Evolutionary conservation across 2,888 invertebrate species (phyloP), one percentile per base, ranked within the genome.

Genomic region (Spodoptera exigua): DNA sequence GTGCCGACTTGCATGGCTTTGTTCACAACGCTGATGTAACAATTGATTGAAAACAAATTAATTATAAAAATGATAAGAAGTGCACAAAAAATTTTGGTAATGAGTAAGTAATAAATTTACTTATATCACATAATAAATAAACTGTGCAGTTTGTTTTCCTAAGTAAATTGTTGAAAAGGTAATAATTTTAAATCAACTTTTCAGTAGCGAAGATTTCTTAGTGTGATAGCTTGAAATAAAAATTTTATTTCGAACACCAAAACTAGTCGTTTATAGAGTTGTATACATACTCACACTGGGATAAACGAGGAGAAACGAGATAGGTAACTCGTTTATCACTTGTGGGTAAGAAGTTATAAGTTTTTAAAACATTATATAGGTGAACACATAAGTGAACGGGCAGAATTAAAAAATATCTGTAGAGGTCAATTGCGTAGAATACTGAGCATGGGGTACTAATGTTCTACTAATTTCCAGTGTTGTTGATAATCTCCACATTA

Each of bases 1-100:
- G 57, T 51, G 61, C 47, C 65, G 65, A 70, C 76, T 74, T 70
- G 65, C 62, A 76, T 76, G 73, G 60, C 54, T 55, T 41, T 49
- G 43, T 36, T 48, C 41, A 14, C 43, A 49, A 36, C 35, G 48
- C 36, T 32, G 36, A 43, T 41, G 40, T 51, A 53, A 27, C 21
- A 21, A 67, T 48, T 49, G 43, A 69, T 58, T 11, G 34, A 52
- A 44, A 47, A 56, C 34, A 62, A 68, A 69, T 65, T 35, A 46
- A 54, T 54, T 56, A 40, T 17, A 51, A 51, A 63, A 44, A 63
- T 77, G 61, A 45, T 71, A 37, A 35, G 1, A 5, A 27, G 7
- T 7, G 1, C 53, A 61, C 58, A 41, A 58, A 61, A 41, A 43
- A 35, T 76, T 57, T 47, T 56, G 18, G 56, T 27, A 27, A 27